Conservation (phyloP, 2,888 invertebrate species). For the Ophraella communa region DNA sequence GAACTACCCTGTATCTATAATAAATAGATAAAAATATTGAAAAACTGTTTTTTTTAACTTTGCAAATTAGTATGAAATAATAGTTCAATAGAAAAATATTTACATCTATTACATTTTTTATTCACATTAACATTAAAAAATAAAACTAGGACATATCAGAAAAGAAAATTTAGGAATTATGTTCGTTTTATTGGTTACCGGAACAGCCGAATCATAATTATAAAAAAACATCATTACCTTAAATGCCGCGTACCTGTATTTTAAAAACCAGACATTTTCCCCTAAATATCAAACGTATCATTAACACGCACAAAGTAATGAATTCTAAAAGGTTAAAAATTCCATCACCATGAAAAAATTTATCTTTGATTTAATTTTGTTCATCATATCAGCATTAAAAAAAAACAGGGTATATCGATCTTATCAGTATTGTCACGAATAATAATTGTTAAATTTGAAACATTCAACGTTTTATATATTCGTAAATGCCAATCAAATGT, state of each 20-base stretch:
- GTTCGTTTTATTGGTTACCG: no score
- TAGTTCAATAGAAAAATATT: no score
- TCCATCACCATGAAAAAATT: background rate
- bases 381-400: background rate
- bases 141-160: no score
- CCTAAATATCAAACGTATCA: background rate
- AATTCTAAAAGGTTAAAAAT: conserved; percentile 2
- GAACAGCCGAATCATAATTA: no score
- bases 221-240: background rate
- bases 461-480: conserved; percentile 1
- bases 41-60: no score
- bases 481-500: conserved; percentile 16
- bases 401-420: conserved; percentile 4
- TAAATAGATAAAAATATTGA: no score
- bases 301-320: conserved; percentile 1
- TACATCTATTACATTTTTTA: no score
- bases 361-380: background rate
- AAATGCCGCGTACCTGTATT: background rate
- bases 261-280: background rate
- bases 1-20: no score
- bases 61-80: no score
- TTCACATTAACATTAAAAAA: no score
- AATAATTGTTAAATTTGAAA: background rate
- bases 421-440: background rate
- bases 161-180: no score